These are phyloP conservation scores for Colletes collaris DNA, from an alignment of 2,888 invertebrate species.

Conservation along the genomic window DNA sequence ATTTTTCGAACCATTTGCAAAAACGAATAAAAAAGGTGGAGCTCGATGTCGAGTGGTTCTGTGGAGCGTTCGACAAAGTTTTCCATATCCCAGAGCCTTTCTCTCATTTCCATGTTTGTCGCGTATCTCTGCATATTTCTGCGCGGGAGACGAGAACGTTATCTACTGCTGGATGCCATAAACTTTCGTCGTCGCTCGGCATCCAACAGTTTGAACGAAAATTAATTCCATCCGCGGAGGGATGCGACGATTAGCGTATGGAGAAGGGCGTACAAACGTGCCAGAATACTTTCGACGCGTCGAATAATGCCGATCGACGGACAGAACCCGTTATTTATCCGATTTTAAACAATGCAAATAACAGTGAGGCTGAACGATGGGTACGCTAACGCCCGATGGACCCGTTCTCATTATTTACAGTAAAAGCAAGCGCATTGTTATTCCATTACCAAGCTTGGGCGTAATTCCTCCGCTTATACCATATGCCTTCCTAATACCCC, in stretches of 20 bases:
- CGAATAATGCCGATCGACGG: slow-evolving; percentile 59
- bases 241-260: not conserved
- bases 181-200: slow-evolving; percentile 28
- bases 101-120: slow-evolving; percentile 21
- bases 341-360: slow-evolving; percentile 77
- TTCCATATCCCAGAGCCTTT: not conserved
- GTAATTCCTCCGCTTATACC: slow-evolving; percentile 68
- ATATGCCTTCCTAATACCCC: not conserved
- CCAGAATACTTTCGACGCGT: slow-evolving; percentile 46
- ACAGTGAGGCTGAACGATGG: slow-evolving; percentile 63
- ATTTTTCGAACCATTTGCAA: not conserved
- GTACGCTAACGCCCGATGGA: slow-evolving; percentile 29
- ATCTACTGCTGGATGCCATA: slow-evolving; percentile 14
- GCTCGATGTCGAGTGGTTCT: not conserved
- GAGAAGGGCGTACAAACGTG: slow-evolving; percentile 29
- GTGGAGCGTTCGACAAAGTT: not conserved
- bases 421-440: slow-evolving; percentile 70
- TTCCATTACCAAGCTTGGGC: slow-evolving; percentile 74
- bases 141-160: not conserved
- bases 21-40: not conserved
- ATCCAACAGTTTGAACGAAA: slow-evolving; percentile 39
- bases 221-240: slow-evolving; percentile 44
- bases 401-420: slow-evolving; percentile 74
- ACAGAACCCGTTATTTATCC: slow-evolving; percentile 65
- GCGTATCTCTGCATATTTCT: not conserved